Evolutionary conservation across 2,888 invertebrate species (phyloP).

Genomic region (Rapana venosa): DNA sequence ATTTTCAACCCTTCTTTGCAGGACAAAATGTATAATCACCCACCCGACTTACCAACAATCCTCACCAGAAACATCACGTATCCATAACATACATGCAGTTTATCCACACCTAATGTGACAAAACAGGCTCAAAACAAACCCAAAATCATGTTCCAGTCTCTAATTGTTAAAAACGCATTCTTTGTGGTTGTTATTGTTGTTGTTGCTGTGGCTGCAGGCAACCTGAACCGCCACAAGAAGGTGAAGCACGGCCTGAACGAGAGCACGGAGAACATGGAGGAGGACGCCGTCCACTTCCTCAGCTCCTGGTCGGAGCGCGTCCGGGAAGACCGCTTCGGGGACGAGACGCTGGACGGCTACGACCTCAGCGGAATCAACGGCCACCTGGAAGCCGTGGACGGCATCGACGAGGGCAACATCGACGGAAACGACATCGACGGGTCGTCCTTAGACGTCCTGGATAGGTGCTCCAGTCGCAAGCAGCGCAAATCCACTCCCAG

Average conservation of each 20-base stretch:
- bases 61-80: too few species aligned
- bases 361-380: constrained; percentile 47
- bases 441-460: constrained; percentile 34
- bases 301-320: constrained; percentile 66
- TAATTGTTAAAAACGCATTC: neutral
- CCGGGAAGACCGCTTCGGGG: constrained; percentile 48
- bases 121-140: neutral
- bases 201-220: constrained; percentile 62
- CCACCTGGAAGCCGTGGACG: constrained; percentile 45
- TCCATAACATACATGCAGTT: too few species aligned
- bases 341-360: constrained; percentile 44
- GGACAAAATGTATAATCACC: too few species aligned
- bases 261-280: constrained; percentile 71
- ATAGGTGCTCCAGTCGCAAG: constrained; percentile 56
- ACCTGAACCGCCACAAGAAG: constrained; percentile 75
- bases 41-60: too few species aligned
- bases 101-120: neutral
- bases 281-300: constrained; percentile 73
- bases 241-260: constrained; percentile 75
- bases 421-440: constrained; percentile 36
- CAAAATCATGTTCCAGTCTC: neutral
- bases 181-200: neutral
- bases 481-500: constrained; percentile 62
- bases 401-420: constrained; percentile 39
- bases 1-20: too few species aligned